phyloP scores from a whole-genome alignment of 2,797 vertebrate genomes.

The Loriculus beryllinus region DNA sequence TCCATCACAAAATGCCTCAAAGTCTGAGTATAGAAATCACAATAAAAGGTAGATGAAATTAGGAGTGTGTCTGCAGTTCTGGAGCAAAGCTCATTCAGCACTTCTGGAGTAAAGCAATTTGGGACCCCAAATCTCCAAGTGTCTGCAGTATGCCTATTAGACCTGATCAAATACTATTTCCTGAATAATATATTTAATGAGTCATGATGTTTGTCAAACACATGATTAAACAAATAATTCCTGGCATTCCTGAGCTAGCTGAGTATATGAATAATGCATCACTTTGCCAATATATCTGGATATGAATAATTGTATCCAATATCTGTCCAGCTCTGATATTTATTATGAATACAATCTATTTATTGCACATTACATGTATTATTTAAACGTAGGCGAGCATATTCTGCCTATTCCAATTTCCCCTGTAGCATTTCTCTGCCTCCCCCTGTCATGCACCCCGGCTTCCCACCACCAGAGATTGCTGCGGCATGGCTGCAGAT shows the following conservation, averaged over 20 bases:
- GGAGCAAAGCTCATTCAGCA: not conserved
- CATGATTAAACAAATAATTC: conserved; percentile 66
- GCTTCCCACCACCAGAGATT: not conserved
- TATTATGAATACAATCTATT: conserved; percentile 47
- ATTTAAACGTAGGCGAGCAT: not conserved
- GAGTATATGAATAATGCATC: conserved; percentile 59
- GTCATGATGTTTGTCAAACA: conserved; percentile 63
- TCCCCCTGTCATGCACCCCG: accelerated
- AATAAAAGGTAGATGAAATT: not conserved
- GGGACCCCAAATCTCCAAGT: not conserved
- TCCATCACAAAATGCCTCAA: not conserved
- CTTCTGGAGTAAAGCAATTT: not conserved
- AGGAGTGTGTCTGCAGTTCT: not conserved
- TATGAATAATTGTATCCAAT: conserved; percentile 32
- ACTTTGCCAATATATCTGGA: not conserved
- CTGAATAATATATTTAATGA: conserved; percentile 43
- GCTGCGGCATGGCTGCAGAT: not conserved
- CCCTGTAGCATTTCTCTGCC: not conserved
- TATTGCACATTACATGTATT: conserved; percentile 14
- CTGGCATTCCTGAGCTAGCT: conserved; percentile 38
- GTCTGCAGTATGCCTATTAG: not conserved
- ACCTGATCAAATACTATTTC: conserved; percentile 42
- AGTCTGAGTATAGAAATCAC: not conserved
- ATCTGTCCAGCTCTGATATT: conserved; percentile 23
- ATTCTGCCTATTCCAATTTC: not conserved